Conservation (phyloP, 1,140 invertebrate species). For the Achatina immaculata region DNA sequence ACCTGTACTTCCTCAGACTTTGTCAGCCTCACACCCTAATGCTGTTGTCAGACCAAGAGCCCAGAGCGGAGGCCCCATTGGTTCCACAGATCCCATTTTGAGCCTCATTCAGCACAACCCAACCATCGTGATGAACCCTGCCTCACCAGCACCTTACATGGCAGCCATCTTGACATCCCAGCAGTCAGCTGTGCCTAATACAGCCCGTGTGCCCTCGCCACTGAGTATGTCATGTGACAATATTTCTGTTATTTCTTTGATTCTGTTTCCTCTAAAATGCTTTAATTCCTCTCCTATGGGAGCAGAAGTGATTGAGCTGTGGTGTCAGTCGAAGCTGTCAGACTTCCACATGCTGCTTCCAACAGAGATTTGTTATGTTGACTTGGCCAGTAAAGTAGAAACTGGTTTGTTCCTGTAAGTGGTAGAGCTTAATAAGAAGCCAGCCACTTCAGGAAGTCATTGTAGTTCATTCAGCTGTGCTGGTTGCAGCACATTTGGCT, state of each 20-base stretch:
- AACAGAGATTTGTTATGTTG: no score
- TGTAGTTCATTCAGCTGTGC: no score
- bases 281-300: constrained; percentile 2
- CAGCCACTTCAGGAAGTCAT: no score
- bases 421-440: no score
- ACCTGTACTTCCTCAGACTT: constrained; percentile 69
- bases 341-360: no score
- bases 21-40: constrained; percentile 69
- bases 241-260: not conserved
- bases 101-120: constrained; percentile 67
- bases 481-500: no score
- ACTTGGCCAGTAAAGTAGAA: no score
- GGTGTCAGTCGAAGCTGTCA: no score
- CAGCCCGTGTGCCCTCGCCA: constrained; percentile 69
- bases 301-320: no score
- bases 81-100: constrained; percentile 77
- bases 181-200: constrained; percentile 61
- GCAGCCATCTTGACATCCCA: constrained; percentile 64
- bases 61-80: constrained; percentile 71
- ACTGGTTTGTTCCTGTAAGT: no score
- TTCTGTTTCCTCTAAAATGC: no score
- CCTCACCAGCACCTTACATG: constrained; percentile 58
- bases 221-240: constrained; percentile 65
- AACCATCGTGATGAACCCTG: constrained; percentile 65
- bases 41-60: constrained; percentile 79